These are phyloP conservation scores for Leptinotarsa juncta DNA, from an alignment of 2,888 invertebrate species.

Conservation along the genomic window DNA sequence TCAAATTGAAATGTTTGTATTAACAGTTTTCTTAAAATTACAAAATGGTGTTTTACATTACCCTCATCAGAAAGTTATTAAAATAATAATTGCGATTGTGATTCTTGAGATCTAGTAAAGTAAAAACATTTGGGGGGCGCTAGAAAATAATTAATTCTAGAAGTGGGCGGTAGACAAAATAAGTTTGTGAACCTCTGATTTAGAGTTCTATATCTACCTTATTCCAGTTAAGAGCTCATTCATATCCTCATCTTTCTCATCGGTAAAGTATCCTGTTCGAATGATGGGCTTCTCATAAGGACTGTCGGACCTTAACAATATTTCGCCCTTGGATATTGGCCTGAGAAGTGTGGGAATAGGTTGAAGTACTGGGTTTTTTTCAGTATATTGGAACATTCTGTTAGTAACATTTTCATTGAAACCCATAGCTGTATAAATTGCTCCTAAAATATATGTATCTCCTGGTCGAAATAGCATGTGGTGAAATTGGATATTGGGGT, in stretches of 20 bases:
- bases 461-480: constrained; percentile 57
- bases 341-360: constrained; percentile 49
- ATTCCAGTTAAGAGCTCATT: constrained; percentile 68
- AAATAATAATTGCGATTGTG: too few relatives aligned
- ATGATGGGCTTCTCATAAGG: constrained; percentile 73
- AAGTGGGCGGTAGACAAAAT: too few relatives aligned
- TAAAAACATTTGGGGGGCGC: too few relatives aligned
- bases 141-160: too few relatives aligned
- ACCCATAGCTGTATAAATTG: constrained; percentile 48
- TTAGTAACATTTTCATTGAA: constrained; percentile 52
- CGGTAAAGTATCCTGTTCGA: constrained; percentile 73
- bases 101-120: too few relatives aligned
- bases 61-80: too few relatives aligned
- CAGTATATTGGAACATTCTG: constrained; percentile 37
- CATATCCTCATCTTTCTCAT: constrained; percentile 68
- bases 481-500: constrained; percentile 67
- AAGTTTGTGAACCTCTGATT: too few relatives aligned
- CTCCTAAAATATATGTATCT: constrained; percentile 44
- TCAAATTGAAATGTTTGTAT: too few relatives aligned
- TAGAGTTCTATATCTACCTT: constrained; percentile 43
- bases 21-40: too few relatives aligned
- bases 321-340: constrained; percentile 69
- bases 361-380: constrained; percentile 33
- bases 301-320: constrained; percentile 69
- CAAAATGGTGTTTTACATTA: too few relatives aligned